phyloP scores from a whole-genome alignment of 2,888 invertebrate genomes.

The Tanytarsus gracilentus region DNA sequence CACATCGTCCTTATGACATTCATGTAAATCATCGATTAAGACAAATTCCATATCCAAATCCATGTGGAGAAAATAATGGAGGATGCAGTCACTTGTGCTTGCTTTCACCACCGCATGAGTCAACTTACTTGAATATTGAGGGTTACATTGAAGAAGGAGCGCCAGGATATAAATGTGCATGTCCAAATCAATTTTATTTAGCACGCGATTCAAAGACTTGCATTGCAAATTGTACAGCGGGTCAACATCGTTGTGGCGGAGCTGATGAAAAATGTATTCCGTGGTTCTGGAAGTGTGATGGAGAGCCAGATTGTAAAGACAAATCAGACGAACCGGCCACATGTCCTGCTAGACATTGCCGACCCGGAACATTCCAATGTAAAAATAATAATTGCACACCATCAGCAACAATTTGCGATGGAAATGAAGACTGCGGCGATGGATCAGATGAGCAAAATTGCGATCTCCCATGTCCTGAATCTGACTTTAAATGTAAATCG shows the following conservation, averaged over 20 bases:
- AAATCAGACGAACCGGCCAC: constrained; percentile 80
- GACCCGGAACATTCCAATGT: constrained; percentile 90
- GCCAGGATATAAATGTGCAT: constrained; percentile 75
- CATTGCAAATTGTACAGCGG: constrained; percentile 86
- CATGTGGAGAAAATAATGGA: constrained; percentile 86
- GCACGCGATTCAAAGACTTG: constrained; percentile 76
- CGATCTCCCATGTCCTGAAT: constrained; percentile 70
- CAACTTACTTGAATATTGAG: constrained; percentile 66
- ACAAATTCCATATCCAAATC: constrained; percentile 77
- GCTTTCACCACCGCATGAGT: constrained; percentile 70
- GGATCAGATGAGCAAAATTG: constrained; percentile 81
- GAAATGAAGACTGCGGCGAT: constrained; percentile 78
- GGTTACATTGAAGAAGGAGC: constrained; percentile 73
- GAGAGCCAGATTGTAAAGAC: constrained; percentile 86
- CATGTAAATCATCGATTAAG: constrained; percentile 84
- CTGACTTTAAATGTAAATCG: constrained; percentile 82
- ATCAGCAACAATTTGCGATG: constrained; percentile 72
- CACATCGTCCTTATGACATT: constrained; percentile 90
- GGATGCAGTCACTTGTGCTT: constrained; percentile 94
- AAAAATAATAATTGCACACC: constrained; percentile 87
- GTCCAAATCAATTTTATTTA: constrained; percentile 89
- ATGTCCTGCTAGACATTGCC: constrained; percentile 77
- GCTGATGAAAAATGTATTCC: constrained; percentile 62
- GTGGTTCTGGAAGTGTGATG: constrained; percentile 78
- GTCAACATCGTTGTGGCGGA: constrained; percentile 49